Evolutionary conservation across 2,797 vertebrate genomes (phyloP), one percentile per base, ranked within the genome.

Genomic region (Miichthys miiuy): DNA sequence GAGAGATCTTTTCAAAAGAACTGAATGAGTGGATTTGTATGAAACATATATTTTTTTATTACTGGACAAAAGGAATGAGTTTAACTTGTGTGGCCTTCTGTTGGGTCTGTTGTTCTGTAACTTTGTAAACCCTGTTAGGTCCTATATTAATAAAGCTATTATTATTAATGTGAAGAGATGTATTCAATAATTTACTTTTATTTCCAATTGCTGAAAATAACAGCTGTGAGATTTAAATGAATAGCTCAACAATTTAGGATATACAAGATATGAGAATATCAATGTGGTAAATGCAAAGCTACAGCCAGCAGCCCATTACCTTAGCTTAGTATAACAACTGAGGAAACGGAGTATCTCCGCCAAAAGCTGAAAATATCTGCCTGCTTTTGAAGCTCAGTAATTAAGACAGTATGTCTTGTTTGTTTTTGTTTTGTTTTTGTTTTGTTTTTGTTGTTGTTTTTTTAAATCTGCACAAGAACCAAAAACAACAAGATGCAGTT

Each of bases 1-100:
- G 18, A 55, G 5, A 68, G 6, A 75, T 62, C 18, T 61, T 75
- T 54, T 81, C 1, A 79, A 79, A 62, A 62, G 3, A 68, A 25
- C 16, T 21, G 21, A 70, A 57, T 63, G 9, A 71, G 30, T 3
- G 4, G 8, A 34, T 56, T 62, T 56, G 8, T 13, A n/a, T 34
- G 38, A 54, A 69, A 56, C 3, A 27, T 13, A 0, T 48, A 2
- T 41, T 54, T 17, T 73, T 8, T 2, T 55, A 13, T 30, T 20
- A 27, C 12, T 18, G 3, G 30, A n/a, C 7, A 0, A 38, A 34
- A 38, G 34, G 34, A 38, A 38, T 9, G 34, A 38, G 8, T 38
- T 38, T 38, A 38, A 9, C 34, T 38, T 38, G 34, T 9, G 8
- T 38, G 34, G 7, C 34, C 34, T 38, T 38, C 34, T 38, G 8